Conservation (phyloP, 2,113 vertebrate genomes). For the Corythaeola cristata region DNA sequence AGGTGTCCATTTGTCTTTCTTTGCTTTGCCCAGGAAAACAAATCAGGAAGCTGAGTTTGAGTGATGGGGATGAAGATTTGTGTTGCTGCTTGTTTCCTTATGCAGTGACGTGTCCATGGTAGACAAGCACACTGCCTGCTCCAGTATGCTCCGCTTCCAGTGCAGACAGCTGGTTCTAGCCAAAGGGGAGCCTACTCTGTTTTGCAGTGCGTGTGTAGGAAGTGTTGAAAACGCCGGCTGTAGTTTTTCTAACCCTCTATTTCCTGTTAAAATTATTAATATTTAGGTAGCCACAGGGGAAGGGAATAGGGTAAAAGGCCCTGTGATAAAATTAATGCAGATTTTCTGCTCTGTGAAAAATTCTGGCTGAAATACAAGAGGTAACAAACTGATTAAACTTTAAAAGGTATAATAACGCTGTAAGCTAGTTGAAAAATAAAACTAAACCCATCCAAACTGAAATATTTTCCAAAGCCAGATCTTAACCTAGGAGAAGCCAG, state of each 20-base stretch:
- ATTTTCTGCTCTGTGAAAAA: slow-evolving; percentile 27
- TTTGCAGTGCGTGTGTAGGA: fast-evolving
- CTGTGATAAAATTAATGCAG: slow-evolving; percentile 34
- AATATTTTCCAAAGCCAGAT: background rate
- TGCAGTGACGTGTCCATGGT: background rate
- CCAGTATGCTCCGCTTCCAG: background rate
- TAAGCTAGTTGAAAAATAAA: background rate
- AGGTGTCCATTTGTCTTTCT: background rate
- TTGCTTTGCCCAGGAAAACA: background rate
- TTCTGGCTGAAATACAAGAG: background rate
- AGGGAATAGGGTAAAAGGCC: background rate
- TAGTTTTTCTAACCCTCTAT: background rate
- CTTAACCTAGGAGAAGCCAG: background rate
- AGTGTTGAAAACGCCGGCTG: background rate
- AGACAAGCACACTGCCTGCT: background rate
- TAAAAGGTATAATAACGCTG: background rate
- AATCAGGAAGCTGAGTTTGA: background rate
- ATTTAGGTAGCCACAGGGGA: slow-evolving; percentile 1
- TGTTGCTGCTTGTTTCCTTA: background rate
- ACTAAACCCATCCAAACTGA: background rate
- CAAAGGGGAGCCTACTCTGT: background rate
- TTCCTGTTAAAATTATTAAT: slow-evolving; percentile 32
- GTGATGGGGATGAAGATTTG: background rate
- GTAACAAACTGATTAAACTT: background rate
- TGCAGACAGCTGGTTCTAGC: background rate